Conservation (phyloP, 2,797 vertebrate genomes). For the Arnoldichthys spilopterus region DNA sequence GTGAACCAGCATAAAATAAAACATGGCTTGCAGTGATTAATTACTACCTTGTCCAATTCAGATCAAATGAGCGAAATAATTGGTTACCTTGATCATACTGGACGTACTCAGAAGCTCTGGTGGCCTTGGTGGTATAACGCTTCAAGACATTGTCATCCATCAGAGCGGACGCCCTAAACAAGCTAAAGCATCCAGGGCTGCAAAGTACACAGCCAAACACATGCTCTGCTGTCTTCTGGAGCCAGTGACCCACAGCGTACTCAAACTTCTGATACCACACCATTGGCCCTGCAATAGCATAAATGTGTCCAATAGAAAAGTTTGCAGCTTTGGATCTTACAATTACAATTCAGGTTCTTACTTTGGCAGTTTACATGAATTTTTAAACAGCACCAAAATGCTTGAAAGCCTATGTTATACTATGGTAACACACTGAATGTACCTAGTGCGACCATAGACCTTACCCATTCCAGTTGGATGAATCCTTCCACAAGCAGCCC, state of each 20-base stretch:
- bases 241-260: conserved; percentile 85
- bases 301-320: neutral
- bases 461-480: conserved; percentile 86
- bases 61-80: neutral
- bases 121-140: conserved; percentile 80
- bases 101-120: conserved; percentile 78
- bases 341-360: too few relatives aligned
- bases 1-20: too few relatives aligned
- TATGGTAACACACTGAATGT: neutral
- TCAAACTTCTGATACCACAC: conserved; percentile 90
- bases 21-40: too few relatives aligned
- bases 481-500: conserved; percentile 86
- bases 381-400: too few relatives aligned
- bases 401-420: too few relatives aligned
- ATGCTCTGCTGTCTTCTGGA: conserved; percentile 85
- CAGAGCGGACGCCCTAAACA: conserved; percentile 81
- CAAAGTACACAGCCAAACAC: conserved; percentile 84
- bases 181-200: conserved; percentile 84
- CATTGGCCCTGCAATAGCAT: conserved; percentile 77
- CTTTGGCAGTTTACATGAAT: too few relatives aligned
- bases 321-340: neutral
- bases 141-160: conserved; percentile 85
- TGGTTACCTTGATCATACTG: conserved; percentile 83
- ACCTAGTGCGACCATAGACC: conserved; percentile 11
- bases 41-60: neutral